Conservation (phyloP, 2,888 invertebrate species). For the Diaphora mendica region DNA sequence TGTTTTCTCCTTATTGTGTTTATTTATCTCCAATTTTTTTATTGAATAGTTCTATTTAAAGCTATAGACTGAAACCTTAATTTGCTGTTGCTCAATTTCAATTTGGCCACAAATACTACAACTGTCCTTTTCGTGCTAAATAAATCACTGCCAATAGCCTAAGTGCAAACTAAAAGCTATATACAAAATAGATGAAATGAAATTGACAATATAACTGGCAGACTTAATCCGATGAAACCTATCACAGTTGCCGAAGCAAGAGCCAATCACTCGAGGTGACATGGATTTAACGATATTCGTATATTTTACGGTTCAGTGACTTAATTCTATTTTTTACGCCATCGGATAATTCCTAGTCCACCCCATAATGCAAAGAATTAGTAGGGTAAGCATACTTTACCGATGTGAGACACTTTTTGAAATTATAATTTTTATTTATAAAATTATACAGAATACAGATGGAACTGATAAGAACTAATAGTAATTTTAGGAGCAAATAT, state of each 20-base stretch:
- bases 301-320: slow-evolving; percentile 74
- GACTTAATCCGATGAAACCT: slow-evolving; percentile 45
- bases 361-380: slow-evolving; percentile 39
- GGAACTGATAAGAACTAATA: neutral
- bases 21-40: too few relatives aligned
- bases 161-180: slow-evolving; percentile 1
- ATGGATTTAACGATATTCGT: slow-evolving; percentile 72
- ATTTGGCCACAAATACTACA: neutral
- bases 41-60: too few relatives aligned
- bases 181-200: slow-evolving; percentile 19
- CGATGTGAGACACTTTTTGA: neutral
- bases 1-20: too few relatives aligned
- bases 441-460: neutral
- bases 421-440: neutral
- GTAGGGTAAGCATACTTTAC: slow-evolving; percentile 15
- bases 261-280: slow-evolving; percentile 44
- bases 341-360: slow-evolving; percentile 59
- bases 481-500: too few relatives aligned
- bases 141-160: neutral
- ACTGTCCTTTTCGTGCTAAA: neutral
- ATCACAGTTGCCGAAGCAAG: slow-evolving; percentile 25
- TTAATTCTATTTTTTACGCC: slow-evolving; percentile 80
- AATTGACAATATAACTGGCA: slow-evolving; percentile 46
- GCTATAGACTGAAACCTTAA: too few relatives aligned
- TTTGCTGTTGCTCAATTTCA: too few relatives aligned